Evolutionary conservation across 37 sponge, comb jelly and placozoan genomes (phyloP), one percentile per base, ranked within the genome.

Genomic region (Geodia barretti): DNA sequence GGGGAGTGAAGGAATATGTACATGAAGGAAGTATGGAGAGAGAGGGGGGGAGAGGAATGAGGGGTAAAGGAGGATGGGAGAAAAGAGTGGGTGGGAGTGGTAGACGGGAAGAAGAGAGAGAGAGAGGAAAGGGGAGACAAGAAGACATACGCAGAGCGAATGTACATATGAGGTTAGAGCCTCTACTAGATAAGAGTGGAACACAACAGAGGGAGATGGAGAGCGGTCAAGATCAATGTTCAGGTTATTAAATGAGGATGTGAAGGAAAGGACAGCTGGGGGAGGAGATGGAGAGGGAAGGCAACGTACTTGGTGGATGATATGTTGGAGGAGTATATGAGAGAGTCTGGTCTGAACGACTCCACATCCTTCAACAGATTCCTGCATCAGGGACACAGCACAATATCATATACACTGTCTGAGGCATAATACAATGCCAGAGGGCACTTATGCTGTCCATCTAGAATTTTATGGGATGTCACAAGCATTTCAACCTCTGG

Each of bases 301-400:
- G 60, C 60, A 64, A 79, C 42, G 9, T 41, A 79, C 42, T 20
- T 26, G 29, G 25, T n/a, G 21, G 32, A 1, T 30, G 66, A 11
- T 1, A 42, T 76, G 41, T 26, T 40, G n/a, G 54, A 61, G 4
- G n/a, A 40, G 72, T 71, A 85, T 41, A 75, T 54, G 1, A 86
- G 82, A 47, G 87, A 86, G 32, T 87, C 87, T 42, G 88, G 84
- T 67, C 92, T 77, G 61, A 79, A 83, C 0, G 88, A 83, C 37
- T 78, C 83, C 38, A 91, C 73, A 83, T 85, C 87, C 4, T 81
- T 86, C 70, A 77, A 41, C 42, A 86, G 38, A 37, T 86, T 85
- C 91, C 91, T 91, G 39, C 2, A 1, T 68, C 17, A 68, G 65
- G 33, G 2, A 32, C 1, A 2, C 20, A n/a, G n/a, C n/a, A n/a